Base-by-base conservation (phyloP, 1,140 invertebrate genomes). In the Calliphora vicina region DNA sequence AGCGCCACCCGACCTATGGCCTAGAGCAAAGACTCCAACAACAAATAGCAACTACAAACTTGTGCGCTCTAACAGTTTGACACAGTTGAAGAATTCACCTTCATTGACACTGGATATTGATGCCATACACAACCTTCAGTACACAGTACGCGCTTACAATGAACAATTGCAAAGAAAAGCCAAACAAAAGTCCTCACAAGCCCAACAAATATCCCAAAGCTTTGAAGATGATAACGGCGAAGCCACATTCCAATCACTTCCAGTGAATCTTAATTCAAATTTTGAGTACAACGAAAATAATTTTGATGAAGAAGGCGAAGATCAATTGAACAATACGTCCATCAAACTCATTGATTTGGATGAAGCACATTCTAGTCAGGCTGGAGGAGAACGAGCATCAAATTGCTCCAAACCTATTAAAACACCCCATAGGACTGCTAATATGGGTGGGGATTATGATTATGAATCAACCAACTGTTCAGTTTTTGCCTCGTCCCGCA, bases 1-100 rank as follows among this genome's bases (percentile, higher is more conserved):
- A 82, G 94, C 89, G 83, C 92, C 92, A 80, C 93, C 91, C 42
- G 93, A 93, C 85, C 90, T 94, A 1, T 94, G 93, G 93, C 89
- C 90, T 5, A 91, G 91, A 57, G 90, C 91, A 50, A 86, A 83
- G 85, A 89, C 42, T 85, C 78, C 83, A n/a, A 82, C 61, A 76
- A 45, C 76, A 26, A 17, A 72, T 45, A 43, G 20, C 76, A 20
- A 2, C 9, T 81, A 78, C 43, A 71, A 72, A 13, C 25, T 90
- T 8, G 86, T 88, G 82, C 88, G 87, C n/a, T 90, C 88, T 12
- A 90, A 88, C 61, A 90, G 88, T 80, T 87, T 89, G 84, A 87
- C 80, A 71, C 80, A 81, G 10, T 85, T 87, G n/a, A 85, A 86
- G 4, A 82, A 83, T 27, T 85, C 84, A 29, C 86, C 87, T 61